Evolutionary conservation across 1,140 invertebrate species (phyloP), one percentile per base, ranked within the genome.

Genomic region (Belonocnema kinseyi): DNA sequence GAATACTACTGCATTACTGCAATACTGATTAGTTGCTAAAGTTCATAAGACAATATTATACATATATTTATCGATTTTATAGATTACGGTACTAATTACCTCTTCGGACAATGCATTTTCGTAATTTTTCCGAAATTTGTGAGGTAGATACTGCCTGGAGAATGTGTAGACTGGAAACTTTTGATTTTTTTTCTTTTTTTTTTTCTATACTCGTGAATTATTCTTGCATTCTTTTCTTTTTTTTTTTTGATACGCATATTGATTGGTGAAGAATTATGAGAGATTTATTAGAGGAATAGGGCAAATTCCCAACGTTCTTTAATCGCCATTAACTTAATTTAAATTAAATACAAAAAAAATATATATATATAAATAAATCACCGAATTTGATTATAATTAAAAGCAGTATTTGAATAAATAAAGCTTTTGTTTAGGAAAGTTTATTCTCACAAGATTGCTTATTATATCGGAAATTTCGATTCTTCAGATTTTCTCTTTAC

Each of bases 1-100:
- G 73, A 85, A 80, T 79, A 26, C 21, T 3, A 33, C 26, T 33
- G 26, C 26, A 33, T 3, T 33, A 85, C 83, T 85, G 78, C 80
- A 77, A 82, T 79, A 84, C 50, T 75, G 72, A 83, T 80, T 83
- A 86, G 80, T 56, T 76, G 56, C 66, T 82, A 79, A 51, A 72
- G 83, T 80, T 82, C 72, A 76, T 85, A 86, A 87, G 85, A 88
- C 86, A 89, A 90, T 88, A n/a, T n/a, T n/a, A 88, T 40, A 40
- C 26, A 26, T 40, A 40, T 85, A 82, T 83, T 76, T 82, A 82
- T 81, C 74, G 75, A 83, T 80, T 84, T 82, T 82, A 82, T 61
- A 76, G 50, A 77, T 78, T 79, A 77, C 72, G 61, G 54, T 85
- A 85, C 56, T 33, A 33, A 33, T 71, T 82, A 81, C 70, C 53